Base-by-base conservation (phyloP, 2,797 vertebrate genomes). In the Tokudaia muenninki region DNA sequence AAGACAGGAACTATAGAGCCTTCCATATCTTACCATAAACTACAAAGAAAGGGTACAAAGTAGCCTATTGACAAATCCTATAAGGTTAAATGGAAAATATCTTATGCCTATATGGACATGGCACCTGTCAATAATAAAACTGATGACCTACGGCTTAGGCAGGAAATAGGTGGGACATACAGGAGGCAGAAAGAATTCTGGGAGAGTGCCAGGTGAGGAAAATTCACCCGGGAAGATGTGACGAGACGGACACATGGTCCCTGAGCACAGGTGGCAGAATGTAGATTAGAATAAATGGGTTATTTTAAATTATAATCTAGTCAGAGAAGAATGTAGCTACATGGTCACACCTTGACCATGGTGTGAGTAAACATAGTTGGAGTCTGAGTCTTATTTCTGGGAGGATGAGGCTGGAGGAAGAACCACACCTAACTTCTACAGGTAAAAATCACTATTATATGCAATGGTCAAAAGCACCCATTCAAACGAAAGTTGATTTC, bases 401-500 rank as follows among this genome's bases (percentile, higher is more conserved):
- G 19, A 72, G n/a, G 9, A 72, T 72, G 70, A 72, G 8, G 19
- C n/a, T 72, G 17, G 70, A 72, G n/a, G 19, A 72, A 37, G n/a
- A 72, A 10, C 17, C 70, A 72, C n/a, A 72, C n/a, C 17, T 37
- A 72, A 72, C 8, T 10, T 72, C 70, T 72, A 21, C n/a, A 72
- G 8, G 37, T 72, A 87, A 95, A 94, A 86, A 72, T 52, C 74
- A 95, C 26, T 34, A 67, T 0, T 80, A 57, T 21, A 55, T 0
- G 2, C 50, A 83, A 72, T 2, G 22, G 19, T 50, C 59, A 92
- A 87, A 81, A 57, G 41, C 52, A 78, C 16, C 50, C 57, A 65
- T 90, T 93, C 77, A 92, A 77, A 84, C 11, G 79, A 55, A 95
- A 88, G 31, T 52, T 41, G 24, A 44, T 44, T 91, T 81, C n/a